Percentiles rank a stretch among this genome's conserved stretches.
Evolutionary conservation across 2,888 invertebrate species (phyloP).

Genomic region (Erannis defoliaria): DNA sequence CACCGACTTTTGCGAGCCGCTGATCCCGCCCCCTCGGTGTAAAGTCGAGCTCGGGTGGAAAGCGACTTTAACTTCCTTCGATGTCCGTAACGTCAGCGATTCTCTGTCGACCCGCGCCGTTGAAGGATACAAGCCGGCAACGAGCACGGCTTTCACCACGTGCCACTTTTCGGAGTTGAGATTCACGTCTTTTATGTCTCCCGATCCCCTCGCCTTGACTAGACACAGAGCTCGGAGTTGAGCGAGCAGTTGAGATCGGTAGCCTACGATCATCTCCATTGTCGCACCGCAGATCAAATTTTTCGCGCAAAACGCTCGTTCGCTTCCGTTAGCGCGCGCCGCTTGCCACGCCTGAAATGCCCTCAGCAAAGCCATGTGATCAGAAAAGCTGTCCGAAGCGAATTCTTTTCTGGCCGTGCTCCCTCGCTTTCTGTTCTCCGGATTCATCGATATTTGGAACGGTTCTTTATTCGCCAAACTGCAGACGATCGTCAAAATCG

Average conservation of each 20-base stretch:
- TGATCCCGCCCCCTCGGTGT: conserved; percentile 85
- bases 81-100: conserved; percentile 87
- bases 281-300: conserved; percentile 92
- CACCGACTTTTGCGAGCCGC: conserved; percentile 67
- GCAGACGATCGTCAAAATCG: conserved; percentile 96
- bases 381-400: conserved; percentile 92
- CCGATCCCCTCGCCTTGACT: conserved; percentile 87
- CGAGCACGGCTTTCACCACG: conserved; percentile 95
- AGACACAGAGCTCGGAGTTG: conserved; percentile 92
- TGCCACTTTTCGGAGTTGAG: conserved; percentile 95
- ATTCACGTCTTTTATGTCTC: conserved; percentile 89
- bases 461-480: conserved; percentile 93
- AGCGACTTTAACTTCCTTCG: conserved; percentile 85
- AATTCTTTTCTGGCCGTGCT: conserved; percentile 89
- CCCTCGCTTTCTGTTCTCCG: conserved; percentile 88
- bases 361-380: conserved; percentile 94
- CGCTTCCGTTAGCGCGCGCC: conserved; percentile 87
- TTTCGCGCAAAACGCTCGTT: conserved; percentile 90
- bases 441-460: conserved; percentile 91
- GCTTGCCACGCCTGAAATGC: conserved; percentile 92
- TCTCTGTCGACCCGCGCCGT: conserved; percentile 91
- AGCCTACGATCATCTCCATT: conserved; percentile 96
- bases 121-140: conserved; percentile 96
- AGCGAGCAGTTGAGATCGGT: conserved; percentile 93
- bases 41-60: conserved; percentile 88